phyloP scores from a whole-genome alignment of 2,113 vertebrate genomes.

The Gambusia affinis region DNA sequence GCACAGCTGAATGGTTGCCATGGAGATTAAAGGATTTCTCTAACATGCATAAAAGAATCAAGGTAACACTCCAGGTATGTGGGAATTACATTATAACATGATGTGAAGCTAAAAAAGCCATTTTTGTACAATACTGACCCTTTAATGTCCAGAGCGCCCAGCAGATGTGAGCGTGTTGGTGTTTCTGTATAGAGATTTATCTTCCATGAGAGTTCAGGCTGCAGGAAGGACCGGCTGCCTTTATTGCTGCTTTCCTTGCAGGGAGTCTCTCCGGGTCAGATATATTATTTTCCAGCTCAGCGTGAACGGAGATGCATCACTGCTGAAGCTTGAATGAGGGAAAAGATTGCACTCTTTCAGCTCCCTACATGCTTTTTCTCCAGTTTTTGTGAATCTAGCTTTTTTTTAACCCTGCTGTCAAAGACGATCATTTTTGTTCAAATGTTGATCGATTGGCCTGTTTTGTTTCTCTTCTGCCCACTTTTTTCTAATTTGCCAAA shows the following conservation, averaged over 20 bases:
- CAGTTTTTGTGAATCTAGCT: background rate
- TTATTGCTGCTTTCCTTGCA: constrained; percentile 44
- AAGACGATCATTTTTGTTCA: background rate
- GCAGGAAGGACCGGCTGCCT: constrained; percentile 27
- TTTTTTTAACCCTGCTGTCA: background rate
- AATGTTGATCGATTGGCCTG: background rate
- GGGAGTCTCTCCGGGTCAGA: constrained; percentile 44
- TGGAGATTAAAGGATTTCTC: too few species aligned
- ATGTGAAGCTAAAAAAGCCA: too few species aligned
- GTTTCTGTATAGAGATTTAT: constrained; percentile 41
- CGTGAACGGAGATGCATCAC: constrained; percentile 40
- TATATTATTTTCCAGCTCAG: constrained; percentile 55
- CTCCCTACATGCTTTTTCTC: background rate
- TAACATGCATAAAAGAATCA: too few species aligned
- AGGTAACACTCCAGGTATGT: too few species aligned
- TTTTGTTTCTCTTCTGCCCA: background rate
- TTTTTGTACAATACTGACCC: too few species aligned
- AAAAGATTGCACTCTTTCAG: constrained; percentile 10
- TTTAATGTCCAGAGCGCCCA: constrained; percentile 17
- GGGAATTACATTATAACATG: too few species aligned
- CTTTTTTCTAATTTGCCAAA: background rate
- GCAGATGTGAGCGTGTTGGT: constrained; percentile 19
- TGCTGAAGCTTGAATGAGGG: constrained; percentile 10
- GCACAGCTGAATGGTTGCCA: too few species aligned
- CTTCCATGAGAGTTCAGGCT: constrained; percentile 31